Evolutionary conservation across 2,888 invertebrate genomes (phyloP).

Genomic region (Ectropis crepuscularia): DNA sequence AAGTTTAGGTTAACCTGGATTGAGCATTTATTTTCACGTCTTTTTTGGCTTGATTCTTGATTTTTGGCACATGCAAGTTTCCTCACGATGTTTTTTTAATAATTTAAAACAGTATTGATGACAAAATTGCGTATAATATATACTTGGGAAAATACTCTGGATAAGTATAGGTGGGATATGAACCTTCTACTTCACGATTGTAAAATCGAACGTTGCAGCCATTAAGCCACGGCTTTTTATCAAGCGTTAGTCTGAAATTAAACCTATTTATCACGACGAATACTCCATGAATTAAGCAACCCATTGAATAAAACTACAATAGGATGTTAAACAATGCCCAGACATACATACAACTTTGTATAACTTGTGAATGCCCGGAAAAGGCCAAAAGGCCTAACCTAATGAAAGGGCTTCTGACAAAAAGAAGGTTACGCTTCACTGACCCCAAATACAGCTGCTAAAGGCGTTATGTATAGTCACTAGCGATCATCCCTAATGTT

Average conservation of each 20-base stretch:
- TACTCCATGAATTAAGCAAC: conserved; percentile 10
- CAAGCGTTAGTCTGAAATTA: neutral
- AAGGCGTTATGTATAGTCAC: conserved; percentile 6
- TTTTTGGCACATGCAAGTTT: too few relatives aligned
- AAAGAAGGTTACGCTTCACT: conserved; percentile 19
- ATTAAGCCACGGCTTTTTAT: too few relatives aligned
- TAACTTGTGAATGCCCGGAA: conserved; percentile 29
- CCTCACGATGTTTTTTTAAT: too few relatives aligned
- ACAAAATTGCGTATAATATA: too few relatives aligned
- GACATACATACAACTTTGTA: conserved; percentile 12
- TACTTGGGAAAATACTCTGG: too few relatives aligned
- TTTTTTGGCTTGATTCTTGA: too few relatives aligned
- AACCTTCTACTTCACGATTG: too few relatives aligned
- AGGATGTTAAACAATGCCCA: conserved; percentile 30
- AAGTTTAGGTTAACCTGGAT: too few relatives aligned
- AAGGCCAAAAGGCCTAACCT: conserved; percentile 17
- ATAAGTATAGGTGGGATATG: too few relatives aligned
- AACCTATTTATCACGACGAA: conserved; percentile 1
- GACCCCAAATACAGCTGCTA: conserved; percentile 19
- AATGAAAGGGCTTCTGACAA: conserved; percentile 24
- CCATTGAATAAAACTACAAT: conserved; percentile 15
- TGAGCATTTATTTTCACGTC: too few relatives aligned
- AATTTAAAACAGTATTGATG: too few relatives aligned
- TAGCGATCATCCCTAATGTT: neutral
- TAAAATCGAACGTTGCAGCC: too few relatives aligned